Conservation (phyloP, 1,140 invertebrate genomes). For the Drosophila asahinai region DNA sequence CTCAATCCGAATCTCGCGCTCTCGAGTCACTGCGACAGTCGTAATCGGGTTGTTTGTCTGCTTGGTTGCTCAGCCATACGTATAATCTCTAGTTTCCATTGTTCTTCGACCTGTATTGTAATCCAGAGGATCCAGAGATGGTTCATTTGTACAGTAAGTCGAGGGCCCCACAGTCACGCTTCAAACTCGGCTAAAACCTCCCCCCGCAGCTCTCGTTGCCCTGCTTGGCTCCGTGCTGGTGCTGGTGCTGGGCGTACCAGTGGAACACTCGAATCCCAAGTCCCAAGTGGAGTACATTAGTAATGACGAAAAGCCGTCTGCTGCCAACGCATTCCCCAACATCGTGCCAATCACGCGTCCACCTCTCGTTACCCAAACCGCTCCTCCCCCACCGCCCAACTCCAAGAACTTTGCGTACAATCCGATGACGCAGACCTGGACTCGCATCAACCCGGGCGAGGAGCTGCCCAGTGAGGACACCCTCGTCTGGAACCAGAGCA, state of each 20-base stretch:
- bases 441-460: constrained; percentile 41
- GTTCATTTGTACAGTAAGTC: constrained; percentile 24
- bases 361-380: constrained; percentile 57
- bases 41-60: constrained; percentile 34
- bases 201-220: constrained; percentile 31
- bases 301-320: constrained; percentile 11
- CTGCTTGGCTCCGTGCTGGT: constrained; percentile 12
- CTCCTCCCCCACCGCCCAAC: constrained; percentile 54
- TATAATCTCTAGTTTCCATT: neutral
- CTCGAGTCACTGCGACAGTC: constrained; percentile 17
- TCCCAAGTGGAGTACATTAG: constrained; percentile 77
- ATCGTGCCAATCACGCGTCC: constrained; percentile 67
- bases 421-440: constrained; percentile 67
- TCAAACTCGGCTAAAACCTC: too few relatives aligned
- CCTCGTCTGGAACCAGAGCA: constrained; percentile 77
- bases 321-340: constrained; percentile 36
- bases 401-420: constrained; percentile 75
- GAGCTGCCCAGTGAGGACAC: constrained; percentile 58
- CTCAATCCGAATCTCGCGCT: neutral
- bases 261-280: constrained; percentile 64
- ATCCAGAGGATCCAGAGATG: neutral
- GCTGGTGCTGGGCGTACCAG: constrained; percentile 13
- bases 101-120: neutral
- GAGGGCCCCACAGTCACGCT: neutral
- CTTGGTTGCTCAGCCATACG: constrained; percentile 1